A percentile compares a stretch with the other conserved stretches of the same genome.
Evolutionary conservation across 2,888 invertebrate genomes (phyloP).

Genomic region (Aphidoletes aphidimyza): DNA sequence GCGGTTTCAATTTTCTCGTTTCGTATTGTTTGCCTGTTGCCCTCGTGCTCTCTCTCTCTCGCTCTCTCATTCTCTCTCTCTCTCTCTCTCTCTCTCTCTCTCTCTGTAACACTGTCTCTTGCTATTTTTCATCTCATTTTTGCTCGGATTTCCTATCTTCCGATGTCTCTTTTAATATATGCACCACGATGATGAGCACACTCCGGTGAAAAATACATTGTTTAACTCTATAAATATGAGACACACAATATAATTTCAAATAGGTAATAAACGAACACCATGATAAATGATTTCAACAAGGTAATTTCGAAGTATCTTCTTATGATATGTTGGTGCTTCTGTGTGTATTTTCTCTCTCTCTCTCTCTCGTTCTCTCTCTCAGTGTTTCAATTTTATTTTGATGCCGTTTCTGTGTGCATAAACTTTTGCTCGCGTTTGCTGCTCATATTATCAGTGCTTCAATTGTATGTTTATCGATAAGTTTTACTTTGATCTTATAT

Average conservation of each 20-base stretch:
- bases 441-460: not conserved
- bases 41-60: not conserved
- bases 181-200: constrained; percentile 45
- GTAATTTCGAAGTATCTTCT: constrained; percentile 25
- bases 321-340: constrained; percentile 2
- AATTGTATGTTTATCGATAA: constrained; percentile 11
- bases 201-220: constrained; percentile 48
- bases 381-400: too few relatives aligned
- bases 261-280: constrained; percentile 37
- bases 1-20: not conserved
- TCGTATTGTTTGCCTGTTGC: not conserved
- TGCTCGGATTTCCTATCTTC: not conserved
- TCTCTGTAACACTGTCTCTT: not conserved
- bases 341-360: not conserved
- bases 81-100: not conserved
- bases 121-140: not conserved
- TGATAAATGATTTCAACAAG: constrained; percentile 36
- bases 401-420: too few relatives aligned
- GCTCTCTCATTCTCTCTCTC: not conserved
- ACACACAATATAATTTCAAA: constrained; percentile 21
- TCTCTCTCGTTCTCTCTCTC: not conserved
- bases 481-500: not conserved
- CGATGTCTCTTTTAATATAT: constrained; percentile 24
- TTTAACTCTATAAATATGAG: constrained; percentile 10
- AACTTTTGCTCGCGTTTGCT: not conserved